Evolutionary conservation across 2,113 vertebrate genomes (phyloP).

Genomic region (Eira barbara): DNA sequence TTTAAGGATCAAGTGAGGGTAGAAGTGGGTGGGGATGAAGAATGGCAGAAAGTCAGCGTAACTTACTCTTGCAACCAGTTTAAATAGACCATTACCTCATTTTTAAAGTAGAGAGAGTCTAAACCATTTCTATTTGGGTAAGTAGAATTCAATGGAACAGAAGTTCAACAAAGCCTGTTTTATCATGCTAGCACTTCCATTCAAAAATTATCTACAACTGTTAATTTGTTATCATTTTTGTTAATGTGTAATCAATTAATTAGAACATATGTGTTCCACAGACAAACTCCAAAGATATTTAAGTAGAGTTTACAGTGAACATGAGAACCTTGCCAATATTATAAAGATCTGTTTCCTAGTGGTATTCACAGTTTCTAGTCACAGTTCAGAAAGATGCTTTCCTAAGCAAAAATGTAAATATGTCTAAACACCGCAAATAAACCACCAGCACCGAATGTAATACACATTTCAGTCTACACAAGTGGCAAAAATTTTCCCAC

Average conservation of each 20-base stretch:
- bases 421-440: conserved; percentile 31
- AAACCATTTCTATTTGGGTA: neutral
- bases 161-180: neutral
- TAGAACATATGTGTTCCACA: conserved; percentile 28
- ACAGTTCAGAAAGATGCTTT: conserved; percentile 39
- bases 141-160: neutral
- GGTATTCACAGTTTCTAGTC: conserved; percentile 54
- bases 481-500: neutral
- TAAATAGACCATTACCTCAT: neutral
- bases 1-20: neutral
- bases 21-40: neutral
- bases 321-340: conserved; percentile 17
- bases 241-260: conserved; percentile 30
- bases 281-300: conserved; percentile 19
- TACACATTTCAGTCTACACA: neutral
- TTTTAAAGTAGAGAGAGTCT: neutral
- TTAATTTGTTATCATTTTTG: conserved; percentile 20
- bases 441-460: neutral
- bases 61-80: neutral
- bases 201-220: neutral
- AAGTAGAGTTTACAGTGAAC: neutral
- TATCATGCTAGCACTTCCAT: neutral
- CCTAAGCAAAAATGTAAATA: conserved; percentile 52
- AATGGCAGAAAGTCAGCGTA: neutral
- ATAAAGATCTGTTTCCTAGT: conserved; percentile 18